Evolutionary conservation across 2,797 vertebrate species (phyloP), one percentile per base, ranked within the genome.

Genomic region (Merluccius polli): DNA sequence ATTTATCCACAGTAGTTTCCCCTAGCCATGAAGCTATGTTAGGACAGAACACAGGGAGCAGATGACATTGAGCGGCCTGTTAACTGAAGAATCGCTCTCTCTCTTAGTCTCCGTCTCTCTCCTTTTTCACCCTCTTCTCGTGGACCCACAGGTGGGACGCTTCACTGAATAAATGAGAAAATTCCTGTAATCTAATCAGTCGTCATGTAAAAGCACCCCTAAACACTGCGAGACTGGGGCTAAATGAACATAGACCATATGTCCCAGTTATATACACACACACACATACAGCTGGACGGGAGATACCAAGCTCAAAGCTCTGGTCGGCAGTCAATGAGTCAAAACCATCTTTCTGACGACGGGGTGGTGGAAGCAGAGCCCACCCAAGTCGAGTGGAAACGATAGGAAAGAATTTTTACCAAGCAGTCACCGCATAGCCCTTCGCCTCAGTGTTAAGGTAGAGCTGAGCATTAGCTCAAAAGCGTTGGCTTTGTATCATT

Each of bases 361-460:
- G 33, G 18, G 70, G 32, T 27, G 70, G 35, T 13, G 80, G 71
- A 59, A 44, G 33, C 16, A 33, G 33, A 21, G 87, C 82, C 91
- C 90, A 91, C 91, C 89, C 90, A 91, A 32, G 33, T 79, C 72
- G 87, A 79, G n/a, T 3, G 27, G 69, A 75, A 74, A 76, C 65
- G 36, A 77, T 29, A 2, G n/a, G 38, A 70, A 44, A 78, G 80
- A 84, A 78, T 48, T 48, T 48, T 48, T 15, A 6, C 44, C 4
- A 21, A 48, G 44, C 44, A 5, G 44, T 59, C 6, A 59, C 21
- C 21, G 48, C 21, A 8, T 59, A n/a, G 48, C 48, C 8, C 48
- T 24, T 24, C 7, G 21, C 12, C 52, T 59, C 52, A 59, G 52
- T 59, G 52, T 21, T 59, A 59, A 0, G n/a, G 21, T 8, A n/a